Base-by-base conservation (phyloP, 1,140 invertebrate species). In the Sitobion miscanthi region DNA sequence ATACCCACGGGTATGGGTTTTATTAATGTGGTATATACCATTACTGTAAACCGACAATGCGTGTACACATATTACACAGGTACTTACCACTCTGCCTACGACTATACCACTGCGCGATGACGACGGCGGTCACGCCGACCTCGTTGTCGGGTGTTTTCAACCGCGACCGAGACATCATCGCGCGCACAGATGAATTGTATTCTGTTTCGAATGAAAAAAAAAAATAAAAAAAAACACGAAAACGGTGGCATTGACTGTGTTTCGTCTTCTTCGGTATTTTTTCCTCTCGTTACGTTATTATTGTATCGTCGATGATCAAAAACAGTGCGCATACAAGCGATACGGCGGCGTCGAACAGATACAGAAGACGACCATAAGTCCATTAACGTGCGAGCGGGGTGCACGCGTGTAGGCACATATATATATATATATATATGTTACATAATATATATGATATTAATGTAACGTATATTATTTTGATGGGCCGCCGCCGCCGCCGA, bases 381-480 rank as follows among this genome's bases (percentile, higher is more conserved):
- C 47, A 88, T 88, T 52, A 52, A n/a, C 45, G 20, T 88, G n/a
- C 17, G 86, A 47, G 86, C 49, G 38, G 42, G 42, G 42, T 52
- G 49, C 86, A 52, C 47, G 17, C 42, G 38, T 42, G 42, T 45
- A 23, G 8, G 87, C 57, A 30, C 8, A 4, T n/a, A 14, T n/a
- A 69, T 69, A 69, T 25, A 25, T 0, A 38, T 38, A 38, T 38
- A 38, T 62, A 11, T 62, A n/a, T 77, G 62, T 77, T 77, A 77
- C 14, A n/a, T n/a, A n/a, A n/a, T 77, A 77, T 77, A n/a, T 77
- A n/a, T 77, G 62, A 77, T 77, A 77, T 77, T 77, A 77, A 77
- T 77, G 62, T 77, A 77, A n/a, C n/a, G n/a, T 77, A 77, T 77
- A 77, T 77, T 90, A 30, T 90, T 90, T 69, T 90, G 89, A 90